A percentile compares a stretch with the other conserved stretches of the same genome.
Evolutionary conservation across 2,888 invertebrate species (phyloP).

Genomic region (Zaprionus obscuricornis): DNA sequence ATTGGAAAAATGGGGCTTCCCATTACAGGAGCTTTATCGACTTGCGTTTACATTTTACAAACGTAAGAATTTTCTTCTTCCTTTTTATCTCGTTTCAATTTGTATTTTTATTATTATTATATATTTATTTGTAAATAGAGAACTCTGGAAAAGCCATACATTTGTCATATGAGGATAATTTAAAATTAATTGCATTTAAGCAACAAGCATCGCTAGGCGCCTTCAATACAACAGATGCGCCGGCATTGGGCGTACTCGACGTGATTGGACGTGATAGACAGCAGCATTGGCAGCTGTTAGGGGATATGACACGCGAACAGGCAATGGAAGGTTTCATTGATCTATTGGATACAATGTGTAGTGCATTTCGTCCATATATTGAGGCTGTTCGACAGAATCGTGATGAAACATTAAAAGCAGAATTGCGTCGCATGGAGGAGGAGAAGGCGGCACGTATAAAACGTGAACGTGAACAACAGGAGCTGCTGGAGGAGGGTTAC

Average conservation of each 20-base stretch:
- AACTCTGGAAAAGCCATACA: slow-evolving; percentile 99
- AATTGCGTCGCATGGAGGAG: slow-evolving; percentile 75
- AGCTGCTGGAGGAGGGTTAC: slow-evolving; percentile 75
- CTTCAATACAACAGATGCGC: slow-evolving; percentile 88
- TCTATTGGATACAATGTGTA: slow-evolving; percentile 92
- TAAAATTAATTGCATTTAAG: slow-evolving; percentile 95
- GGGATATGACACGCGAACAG: slow-evolving; percentile 92
- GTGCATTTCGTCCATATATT: slow-evolving; percentile 94
- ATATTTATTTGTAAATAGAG: slow-evolving; percentile 85
- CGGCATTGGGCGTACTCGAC: slow-evolving; percentile 95
- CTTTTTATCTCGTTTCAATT: slow-evolving; percentile 41
- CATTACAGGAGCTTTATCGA: slow-evolving; percentile 92
- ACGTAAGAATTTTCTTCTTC: slow-evolving; percentile 86
- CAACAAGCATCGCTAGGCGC: slow-evolving; percentile 96
- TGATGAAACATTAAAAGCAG: slow-evolving; percentile 89
- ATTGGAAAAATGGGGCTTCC: slow-evolving; percentile 87
- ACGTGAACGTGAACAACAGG: slow-evolving; percentile 74
- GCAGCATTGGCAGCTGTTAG: slow-evolving; percentile 96
- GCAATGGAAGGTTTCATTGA: slow-evolving; percentile 97
- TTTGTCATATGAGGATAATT: slow-evolving; percentile 95
- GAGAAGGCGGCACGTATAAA: slow-evolving; percentile 72
- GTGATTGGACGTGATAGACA: slow-evolving; percentile 97
- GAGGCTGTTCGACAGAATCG: slow-evolving; percentile 95
- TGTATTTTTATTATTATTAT: too few species aligned
- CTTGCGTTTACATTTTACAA: slow-evolving; percentile 95